Base-by-base conservation (phyloP, 2,113 vertebrate species). In the Chroicocephalus ridibundus region DNA sequence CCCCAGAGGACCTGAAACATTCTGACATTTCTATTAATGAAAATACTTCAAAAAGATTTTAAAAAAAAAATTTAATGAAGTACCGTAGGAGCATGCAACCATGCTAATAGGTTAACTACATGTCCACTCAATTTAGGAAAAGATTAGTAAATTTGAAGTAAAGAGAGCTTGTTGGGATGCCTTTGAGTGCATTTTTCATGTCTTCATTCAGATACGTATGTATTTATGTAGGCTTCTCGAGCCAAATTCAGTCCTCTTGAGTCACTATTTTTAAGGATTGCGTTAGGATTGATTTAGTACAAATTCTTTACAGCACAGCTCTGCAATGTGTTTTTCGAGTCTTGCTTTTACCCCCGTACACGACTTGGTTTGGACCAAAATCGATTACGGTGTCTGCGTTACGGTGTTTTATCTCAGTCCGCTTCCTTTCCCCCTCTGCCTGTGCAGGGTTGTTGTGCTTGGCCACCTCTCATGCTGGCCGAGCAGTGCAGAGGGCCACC, bases 251-350 rank as follows among this genome's bases (percentile, higher is more conserved):
- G 34, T 49, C 74, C 16, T 79, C 58, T 55, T 31, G 15, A 55
- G 57, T 72, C 87, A 32, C 54, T 71, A 4, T 75, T 83, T 93
- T 89, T 89, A 61, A 84, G 24, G 6, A 58, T 21, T 22, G 26
- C 5, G 2, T 62, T 75, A 79, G 57, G 31, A 54, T 55, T 88
- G 31, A 69, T 79, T 82, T 78, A 36, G 42, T 88, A 16, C 44
- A 80, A 70, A 57, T 66, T 66, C 42, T 81, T 71, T 49, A 68
- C 70, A 52, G 85, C 34, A 12, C 40, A 92, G 64, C 26, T 60
- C 57, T 83, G 80, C 74, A 69, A 19, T 55, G 69, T 95, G 70
- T 86, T 97, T 97, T 94, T 87, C 57, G 62, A 34, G 44, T 60
- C 84, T 94, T 96, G 58, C 52, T 92, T 86, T 87, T 84, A 61